Conservation (phyloP, 1,140 invertebrate genomes). For the Fragariocoptes setiger region DNA sequence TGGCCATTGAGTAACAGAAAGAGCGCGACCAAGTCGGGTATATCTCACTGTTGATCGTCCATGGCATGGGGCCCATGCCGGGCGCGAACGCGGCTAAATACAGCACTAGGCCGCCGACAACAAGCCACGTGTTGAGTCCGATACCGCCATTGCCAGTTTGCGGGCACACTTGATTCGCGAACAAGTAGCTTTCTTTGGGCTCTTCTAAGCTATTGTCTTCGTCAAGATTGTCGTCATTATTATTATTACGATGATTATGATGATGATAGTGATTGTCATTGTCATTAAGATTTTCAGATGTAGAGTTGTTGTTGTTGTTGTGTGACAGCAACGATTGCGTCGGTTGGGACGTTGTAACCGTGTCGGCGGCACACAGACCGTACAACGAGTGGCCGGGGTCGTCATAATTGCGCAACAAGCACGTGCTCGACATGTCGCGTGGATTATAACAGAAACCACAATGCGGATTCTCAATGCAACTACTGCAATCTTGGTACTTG, state of each 20-base stretch:
- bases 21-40: constrained; percentile 28
- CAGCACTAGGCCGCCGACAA: not conserved
- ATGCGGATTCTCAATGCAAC: constrained; percentile 16
- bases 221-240: not conserved
- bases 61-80: constrained; percentile 30
- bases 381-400: not conserved
- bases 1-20: constrained; percentile 23
- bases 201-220: too few relatives aligned
- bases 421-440: constrained; percentile 3
- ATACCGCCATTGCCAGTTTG: not conserved
- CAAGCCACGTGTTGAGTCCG: not conserved
- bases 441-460: constrained; percentile 22
- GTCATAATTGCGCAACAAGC: not conserved
- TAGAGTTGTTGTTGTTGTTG: not conserved
- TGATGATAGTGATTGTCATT: not conserved
- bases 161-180: not conserved
- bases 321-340: not conserved
- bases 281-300: not conserved
- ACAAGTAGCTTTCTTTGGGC: too few relatives aligned
- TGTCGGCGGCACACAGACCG: not conserved
- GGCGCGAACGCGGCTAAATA: constrained; percentile 1
- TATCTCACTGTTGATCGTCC: constrained; percentile 31
- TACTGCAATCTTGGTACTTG: constrained; percentile 14
- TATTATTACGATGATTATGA: not conserved
- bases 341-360: not conserved